Base-by-base conservation (phyloP, 2,797 vertebrate species). In the Melanotaenia nigrans region DNA sequence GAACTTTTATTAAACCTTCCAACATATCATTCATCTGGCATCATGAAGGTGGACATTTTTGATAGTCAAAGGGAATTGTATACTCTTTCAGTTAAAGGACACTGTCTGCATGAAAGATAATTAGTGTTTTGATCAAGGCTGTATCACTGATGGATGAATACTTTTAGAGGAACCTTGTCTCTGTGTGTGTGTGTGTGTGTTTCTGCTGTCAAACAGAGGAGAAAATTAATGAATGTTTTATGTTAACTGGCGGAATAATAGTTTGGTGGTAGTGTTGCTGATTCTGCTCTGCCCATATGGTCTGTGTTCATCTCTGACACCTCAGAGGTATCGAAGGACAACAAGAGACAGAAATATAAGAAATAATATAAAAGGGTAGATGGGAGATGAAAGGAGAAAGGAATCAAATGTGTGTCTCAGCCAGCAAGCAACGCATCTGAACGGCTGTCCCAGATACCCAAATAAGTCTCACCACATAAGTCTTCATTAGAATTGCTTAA, bases 401-500 rank as follows among this genome's bases (percentile, higher is more conserved):
- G 65, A 84, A 47, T 66, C 71, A 25, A 58, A 66, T 72, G 72
- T 68, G 59, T 61, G 42, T 75, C 36, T 75, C 74, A 51, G 83
- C 78, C 67, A 62, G 78, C 60, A 86, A 82, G 78, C 77, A 77
- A 75, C 49, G 64, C 73, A 86, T 89, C 78, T 85, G 70, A 85
- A 82, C 81, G 79, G 58, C 47, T 89, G 90, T 79, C 89, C 92
- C 78, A 93, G 79, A 94, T 93, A 92, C 89, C 85, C 87, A 89
- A 92, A 92, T 90, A 92, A 92, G 91, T 92, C 87, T 78, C 77
- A 72, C 83, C 90, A 78, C 79, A 84, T 90, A 84, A 90, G 84
- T 83, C 74, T 71, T 81, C 78, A 83, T 88, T 82, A 71, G 89
- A 84, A 81, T 77, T 65, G 73, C 75, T 87, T 73, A 78, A 89